Conservation (phyloP, 2,113 vertebrate genomes). For the Pogonocichla stellata region DNA sequence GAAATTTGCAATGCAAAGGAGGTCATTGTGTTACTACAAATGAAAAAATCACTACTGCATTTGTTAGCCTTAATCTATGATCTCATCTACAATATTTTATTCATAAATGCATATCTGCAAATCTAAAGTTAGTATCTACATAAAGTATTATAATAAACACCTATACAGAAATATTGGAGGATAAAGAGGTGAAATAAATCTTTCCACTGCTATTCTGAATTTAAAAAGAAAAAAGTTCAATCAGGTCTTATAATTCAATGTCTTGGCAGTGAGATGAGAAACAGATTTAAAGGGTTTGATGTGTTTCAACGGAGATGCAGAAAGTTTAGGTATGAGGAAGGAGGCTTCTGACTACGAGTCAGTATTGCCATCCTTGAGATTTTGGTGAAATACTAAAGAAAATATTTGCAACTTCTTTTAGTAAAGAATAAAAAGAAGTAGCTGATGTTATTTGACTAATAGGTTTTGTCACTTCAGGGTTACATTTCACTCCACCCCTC, state of each 20-base stretch:
- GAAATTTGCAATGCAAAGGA: slow-evolving; percentile 53
- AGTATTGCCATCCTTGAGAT: neutral
- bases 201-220: neutral
- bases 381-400: neutral
- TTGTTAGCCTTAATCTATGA: slow-evolving; percentile 41
- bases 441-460: neutral
- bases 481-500: neutral
- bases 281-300: neutral
- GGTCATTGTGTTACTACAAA: slow-evolving; percentile 47
- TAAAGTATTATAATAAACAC: slow-evolving; percentile 19
- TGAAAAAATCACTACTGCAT: slow-evolving; percentile 23
- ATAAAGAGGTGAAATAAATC: slow-evolving; percentile 21
- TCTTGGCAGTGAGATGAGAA: neutral
- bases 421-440: neutral
- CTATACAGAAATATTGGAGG: neutral
- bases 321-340: neutral
- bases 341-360: neutral
- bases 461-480: neutral
- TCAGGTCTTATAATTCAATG: neutral
- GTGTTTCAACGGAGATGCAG: neutral
- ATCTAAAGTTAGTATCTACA: slow-evolving; percentile 30
- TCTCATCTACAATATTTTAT: slow-evolving; percentile 49
- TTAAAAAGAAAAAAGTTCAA: neutral
- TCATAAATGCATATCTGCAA: slow-evolving; percentile 30
- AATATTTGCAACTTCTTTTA: neutral